Evolutionary conservation across 2,888 invertebrate species (phyloP).

Genomic region (Gari tellinella): DNA sequence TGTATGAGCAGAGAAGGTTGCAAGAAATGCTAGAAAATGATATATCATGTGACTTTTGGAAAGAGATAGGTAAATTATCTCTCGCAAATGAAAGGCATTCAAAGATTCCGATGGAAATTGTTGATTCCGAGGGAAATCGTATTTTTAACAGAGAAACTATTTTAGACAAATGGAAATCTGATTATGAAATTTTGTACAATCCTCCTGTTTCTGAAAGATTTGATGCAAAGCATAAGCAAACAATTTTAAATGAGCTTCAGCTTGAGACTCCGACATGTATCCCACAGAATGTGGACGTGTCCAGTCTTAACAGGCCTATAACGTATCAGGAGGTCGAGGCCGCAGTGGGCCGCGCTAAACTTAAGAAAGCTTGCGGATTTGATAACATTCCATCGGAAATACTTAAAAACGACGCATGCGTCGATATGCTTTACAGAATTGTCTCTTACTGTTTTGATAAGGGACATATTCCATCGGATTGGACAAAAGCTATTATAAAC

Average conservation of each 20-base stretch:
- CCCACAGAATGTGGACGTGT: not conserved
- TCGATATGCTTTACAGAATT: slow-evolving; percentile 11
- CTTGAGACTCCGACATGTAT: not conserved
- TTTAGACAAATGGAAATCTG: slow-evolving; percentile 29
- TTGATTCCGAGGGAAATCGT: slow-evolving; percentile 9
- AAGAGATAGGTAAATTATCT: slow-evolving; percentile 31
- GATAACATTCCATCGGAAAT: slow-evolving; percentile 22
- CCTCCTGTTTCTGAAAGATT: not conserved
- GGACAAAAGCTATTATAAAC: slow-evolving; percentile 21
- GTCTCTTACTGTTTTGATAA: slow-evolving; percentile 19
- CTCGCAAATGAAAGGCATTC: slow-evolving; percentile 4
- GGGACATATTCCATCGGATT: slow-evolving; percentile 11
- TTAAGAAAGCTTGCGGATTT: slow-evolving; percentile 6
- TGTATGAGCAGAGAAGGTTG: not conserved
- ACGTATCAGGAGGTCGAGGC: slow-evolving; percentile 14
- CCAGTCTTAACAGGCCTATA: slow-evolving; percentile 1
- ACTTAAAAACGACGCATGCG: slow-evolving; percentile 20
- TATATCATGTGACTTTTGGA: slow-evolving; percentile 22
- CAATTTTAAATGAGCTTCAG: slow-evolving; percentile 3
- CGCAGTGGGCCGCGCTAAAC: slow-evolving; percentile 11
- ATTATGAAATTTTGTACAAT: slow-evolving; percentile 23
- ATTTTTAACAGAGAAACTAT: slow-evolving; percentile 4
- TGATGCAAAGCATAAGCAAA: not conserved
- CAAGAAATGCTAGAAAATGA: not conserved
- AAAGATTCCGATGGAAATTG: slow-evolving; percentile 19